phyloP scores from a whole-genome alignment of 2,797 vertebrate genomes.

The Labeo calbasu region DNA sequence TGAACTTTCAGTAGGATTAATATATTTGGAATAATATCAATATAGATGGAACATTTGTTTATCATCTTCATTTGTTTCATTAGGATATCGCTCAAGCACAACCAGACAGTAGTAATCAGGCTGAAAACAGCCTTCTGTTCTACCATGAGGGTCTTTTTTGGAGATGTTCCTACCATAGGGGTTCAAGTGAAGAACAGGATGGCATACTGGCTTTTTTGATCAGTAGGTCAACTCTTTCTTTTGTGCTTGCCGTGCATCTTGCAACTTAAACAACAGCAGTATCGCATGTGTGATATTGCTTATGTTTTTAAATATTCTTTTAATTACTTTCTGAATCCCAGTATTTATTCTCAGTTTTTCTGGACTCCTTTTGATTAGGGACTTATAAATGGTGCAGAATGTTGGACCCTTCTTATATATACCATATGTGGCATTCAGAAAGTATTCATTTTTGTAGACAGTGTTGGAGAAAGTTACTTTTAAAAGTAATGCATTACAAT shows the following conservation, averaged over 20 bases:
- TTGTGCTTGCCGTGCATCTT: background rate
- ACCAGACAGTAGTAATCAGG: background rate
- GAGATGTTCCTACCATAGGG: constrained; percentile 83
- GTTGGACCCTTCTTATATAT: background rate
- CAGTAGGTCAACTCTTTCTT: constrained; percentile 76
- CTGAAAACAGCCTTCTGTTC: constrained; percentile 65
- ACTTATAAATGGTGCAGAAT: background rate
- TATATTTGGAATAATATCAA: background rate
- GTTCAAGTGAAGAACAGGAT: constrained; percentile 63
- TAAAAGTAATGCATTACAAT: background rate
- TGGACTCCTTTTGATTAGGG: background rate
- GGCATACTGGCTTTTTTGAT: constrained; percentile 83
- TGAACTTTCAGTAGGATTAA: background rate
- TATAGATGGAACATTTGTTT: background rate
- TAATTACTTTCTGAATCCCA: too few relatives aligned
- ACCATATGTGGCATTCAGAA: background rate
- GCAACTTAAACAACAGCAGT: background rate
- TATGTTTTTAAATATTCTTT: too few relatives aligned
- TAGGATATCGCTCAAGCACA: constrained; percentile 30
- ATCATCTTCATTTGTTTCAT: background rate
- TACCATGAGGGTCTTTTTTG: constrained; percentile 90
- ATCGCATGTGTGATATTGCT: background rate
- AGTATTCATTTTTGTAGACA: background rate
- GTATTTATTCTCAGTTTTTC: background rate
- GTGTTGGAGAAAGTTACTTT: background rate